Base-by-base conservation (phyloP, 2,888 invertebrate species). In the Ichneumon xanthorius region DNA sequence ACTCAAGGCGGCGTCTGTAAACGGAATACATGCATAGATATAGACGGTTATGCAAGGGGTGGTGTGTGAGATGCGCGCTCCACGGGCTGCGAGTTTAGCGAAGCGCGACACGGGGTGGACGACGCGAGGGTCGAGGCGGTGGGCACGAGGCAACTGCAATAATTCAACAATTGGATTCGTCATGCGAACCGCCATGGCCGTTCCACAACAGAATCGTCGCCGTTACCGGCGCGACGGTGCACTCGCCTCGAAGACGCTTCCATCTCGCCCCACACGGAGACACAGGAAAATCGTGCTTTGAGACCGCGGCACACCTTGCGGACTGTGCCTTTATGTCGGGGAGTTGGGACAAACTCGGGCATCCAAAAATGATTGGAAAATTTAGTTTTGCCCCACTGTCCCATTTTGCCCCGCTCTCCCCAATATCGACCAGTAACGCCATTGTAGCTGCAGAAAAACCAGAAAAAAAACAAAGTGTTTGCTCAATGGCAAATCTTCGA, bases 101-200 rank as follows among this genome's bases (percentile, higher is more conserved):
- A 67, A 55, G 40, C 76, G 53, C 14, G 37, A 19, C 26, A 14
- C 19, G 19, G 19, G 14, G 14, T 16, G 22, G 22, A 11, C 22
- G 22, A 9, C 7, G 9, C 19, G 50, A 14, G 30, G 53, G 7
- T 7, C 16, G n/a, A 53, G 2, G 4, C n/a, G 53, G 30, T 19
- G 7, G 37, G 61, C n/a, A 6, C 19, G 50, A 48, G 50, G 63
- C 63, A 50, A 58, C 55, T 55, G 53, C 77, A 68, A 40, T 77
- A 55, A 77, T 55, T 68, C 40, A 77, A 67, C 67, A 77, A 77
- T 40, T 77, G 55, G 67, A 77, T 77, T 67, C 67, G 55, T 73
- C 73, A 73, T 73, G 73, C 58, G 73, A 22, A n/a, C 58, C 26
- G 37, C 16, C 16, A n/a, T 14, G 4, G 16, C 30, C 61, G 33